Base-by-base conservation (phyloP, 2,888 invertebrate species). In the Rhingia rostrata region DNA sequence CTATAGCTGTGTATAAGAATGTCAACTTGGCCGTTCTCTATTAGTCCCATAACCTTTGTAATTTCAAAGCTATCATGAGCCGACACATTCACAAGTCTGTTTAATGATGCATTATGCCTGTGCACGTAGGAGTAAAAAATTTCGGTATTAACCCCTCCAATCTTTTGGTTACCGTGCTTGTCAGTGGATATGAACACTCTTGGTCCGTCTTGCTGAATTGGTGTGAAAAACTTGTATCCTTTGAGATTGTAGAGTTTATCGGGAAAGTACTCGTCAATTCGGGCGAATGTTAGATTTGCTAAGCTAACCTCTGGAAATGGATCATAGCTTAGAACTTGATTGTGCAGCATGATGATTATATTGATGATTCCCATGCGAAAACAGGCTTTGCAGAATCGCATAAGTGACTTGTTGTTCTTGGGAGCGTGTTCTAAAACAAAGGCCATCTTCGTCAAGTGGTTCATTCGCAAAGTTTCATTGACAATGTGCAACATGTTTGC, bases 1-100 rank as follows among this genome's bases (percentile, higher is more conserved):
- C 78, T 67, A 9, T 63, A 83, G 4, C 78, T 63, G 7, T 83
- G 83, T 45, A 78, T 10, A 4, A 78, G n/a, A 33, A 83, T 83
- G n/a, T 83, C 78, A n/a, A 83, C 49, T 53, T 83, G 73, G 0
- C 78, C 67, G 12, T 63, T 45, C 2, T 2, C 45, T 0, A 83
- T 4, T n/a, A 78, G 35, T 4, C 33, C n/a, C 12, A 78, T 22
- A 4, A 39, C 83, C 2, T 41, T n/a, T 32, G 45, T 7, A 3
- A 83, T 67, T 4, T 83, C 78, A 22, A 73, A 67, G 3, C 54
- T 67, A 9, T 35, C 73, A 5, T 73, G 67, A 9, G 58, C 63
- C 0, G 39, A 63, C 0, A 14, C 22, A 4, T 39, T 49, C 2
- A 22, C 33, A 9, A 77, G 66, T 7, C 47, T 54, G 6, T 73